phyloP scores from a whole-genome alignment of 2,888 invertebrate species.

The Frankliniella fusca region DNA sequence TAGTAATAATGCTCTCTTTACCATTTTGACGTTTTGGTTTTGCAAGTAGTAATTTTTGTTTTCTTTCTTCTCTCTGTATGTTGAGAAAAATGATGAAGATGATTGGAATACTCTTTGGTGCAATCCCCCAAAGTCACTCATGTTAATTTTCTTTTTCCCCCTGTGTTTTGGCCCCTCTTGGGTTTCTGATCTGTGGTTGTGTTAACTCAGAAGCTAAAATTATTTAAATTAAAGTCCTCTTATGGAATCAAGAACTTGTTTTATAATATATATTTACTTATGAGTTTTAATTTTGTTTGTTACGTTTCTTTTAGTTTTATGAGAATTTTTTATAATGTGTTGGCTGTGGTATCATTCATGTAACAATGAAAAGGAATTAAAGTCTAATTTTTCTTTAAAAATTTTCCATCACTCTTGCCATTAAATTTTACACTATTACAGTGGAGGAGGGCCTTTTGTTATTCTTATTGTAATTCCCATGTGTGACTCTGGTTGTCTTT shows the following conservation, averaged over 20 bases:
- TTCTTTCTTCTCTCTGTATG: not conserved
- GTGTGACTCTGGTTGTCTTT: not conserved
- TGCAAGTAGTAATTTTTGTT: not conserved
- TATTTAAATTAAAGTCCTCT: no score
- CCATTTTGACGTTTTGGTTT: not conserved
- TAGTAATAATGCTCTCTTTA: not conserved
- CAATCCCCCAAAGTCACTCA: no score
- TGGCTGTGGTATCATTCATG: conserved; percentile 15
- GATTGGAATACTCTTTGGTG: no score
- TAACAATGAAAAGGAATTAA: not conserved
- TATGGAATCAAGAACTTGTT: not conserved
- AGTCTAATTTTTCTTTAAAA: not conserved
- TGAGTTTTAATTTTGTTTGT: conserved; percentile 11
- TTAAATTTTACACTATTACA: not conserved
- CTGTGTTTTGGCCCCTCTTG: no score
- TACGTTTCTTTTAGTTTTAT: conserved; percentile 25
- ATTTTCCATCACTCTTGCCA: not conserved
- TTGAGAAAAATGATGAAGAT: no score
- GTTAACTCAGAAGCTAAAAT: not conserved
- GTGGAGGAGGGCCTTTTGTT: not conserved
- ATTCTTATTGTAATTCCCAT: not conserved
- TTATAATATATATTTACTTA: not conserved
- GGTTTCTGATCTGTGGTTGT: no score
- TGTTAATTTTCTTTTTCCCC: no score
- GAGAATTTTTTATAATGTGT: conserved; percentile 18